Base-by-base conservation (phyloP, 2,888 invertebrate species). In the Cistogaster globosa region DNA sequence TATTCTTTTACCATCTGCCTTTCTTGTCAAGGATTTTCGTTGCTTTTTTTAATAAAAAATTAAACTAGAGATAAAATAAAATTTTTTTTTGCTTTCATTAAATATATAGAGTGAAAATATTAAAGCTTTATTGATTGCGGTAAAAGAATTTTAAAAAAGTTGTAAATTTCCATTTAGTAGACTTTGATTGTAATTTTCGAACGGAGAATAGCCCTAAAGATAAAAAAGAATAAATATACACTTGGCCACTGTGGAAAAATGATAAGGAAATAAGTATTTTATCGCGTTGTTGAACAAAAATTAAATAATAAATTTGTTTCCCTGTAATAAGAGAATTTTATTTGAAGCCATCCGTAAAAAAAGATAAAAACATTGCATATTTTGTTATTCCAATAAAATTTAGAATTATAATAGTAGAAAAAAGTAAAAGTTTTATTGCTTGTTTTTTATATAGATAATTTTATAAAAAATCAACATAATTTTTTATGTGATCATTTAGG, bases 81-180 rank as follows among this genome's bases (percentile, higher is more conserved):
- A 38, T 5, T 38, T 38, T 9, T 38, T 38, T n/a, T 2, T n/a
- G n/a, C 5, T 14, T 62, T 3, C 14, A 22, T 9, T 51, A 26
- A 1, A 4, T 4, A 26, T 1, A 26, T 26, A 26, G 1, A 26
- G 26, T 4, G 4, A 26, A 26, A 26, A 42, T 4, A 12, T 62
- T 48, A 62, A 60, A 69, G 42, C 78, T 85, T 75, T 75, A 85
- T 85, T 82, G 82, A 85, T 82, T 85, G 82, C 45, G 78, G 78
- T 78, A 67, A 75, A 82, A 53, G 81, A 75, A 82, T 71, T 82
- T 85, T 85, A 78, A 82, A 82, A 75, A 82, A 82, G 82, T 78
- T 78, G 71, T 85, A 82, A 82, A 85, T 82, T 82, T 82, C 82
- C 78, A 85, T 82, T 85, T 85, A 82, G 71, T 78, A 71, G 82